phyloP scores from a whole-genome alignment of 2,888 invertebrate genomes.

The Hoplodrina blanda region DNA sequence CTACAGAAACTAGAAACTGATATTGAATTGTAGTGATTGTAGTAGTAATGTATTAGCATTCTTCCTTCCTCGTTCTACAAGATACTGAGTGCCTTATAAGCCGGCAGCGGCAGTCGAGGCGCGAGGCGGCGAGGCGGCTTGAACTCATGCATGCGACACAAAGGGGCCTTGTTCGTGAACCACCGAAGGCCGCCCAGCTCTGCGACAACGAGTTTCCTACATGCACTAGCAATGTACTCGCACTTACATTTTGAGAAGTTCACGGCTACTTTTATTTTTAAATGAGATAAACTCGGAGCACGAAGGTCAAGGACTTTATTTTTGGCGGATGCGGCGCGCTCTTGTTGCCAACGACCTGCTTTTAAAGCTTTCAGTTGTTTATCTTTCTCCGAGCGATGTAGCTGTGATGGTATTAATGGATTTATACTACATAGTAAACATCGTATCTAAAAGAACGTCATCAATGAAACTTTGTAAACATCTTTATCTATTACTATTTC shows the following conservation, averaged over 20 bases:
- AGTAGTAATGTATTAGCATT: slow-evolving; percentile 49
- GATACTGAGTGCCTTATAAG: slow-evolving; percentile 47
- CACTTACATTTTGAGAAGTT: slow-evolving; percentile 82
- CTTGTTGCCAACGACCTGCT: slow-evolving; percentile 81
- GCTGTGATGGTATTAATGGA: slow-evolving; percentile 70
- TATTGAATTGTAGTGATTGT: slow-evolving; percentile 45
- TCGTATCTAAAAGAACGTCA: slow-evolving; percentile 64
- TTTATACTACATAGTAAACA: slow-evolving; percentile 73
- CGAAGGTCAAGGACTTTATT: slow-evolving; percentile 88
- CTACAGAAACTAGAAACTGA: slow-evolving; percentile 29
- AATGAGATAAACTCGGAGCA: slow-evolving; percentile 80
- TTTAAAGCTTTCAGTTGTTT: slow-evolving; percentile 72
- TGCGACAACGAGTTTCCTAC: slow-evolving; percentile 80
- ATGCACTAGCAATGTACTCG: slow-evolving; percentile 80
- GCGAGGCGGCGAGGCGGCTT: slow-evolving; percentile 53
- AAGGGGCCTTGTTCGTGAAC: slow-evolving; percentile 89
- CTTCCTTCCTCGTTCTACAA: slow-evolving; percentile 64
- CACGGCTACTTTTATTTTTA: slow-evolving; percentile 88
- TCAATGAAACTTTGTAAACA: slow-evolving; percentile 60
- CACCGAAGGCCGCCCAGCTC: slow-evolving; percentile 85
- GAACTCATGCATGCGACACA: slow-evolving; percentile 73
- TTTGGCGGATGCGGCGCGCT: slow-evolving; percentile 82
- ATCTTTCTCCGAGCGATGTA: slow-evolving; percentile 68
- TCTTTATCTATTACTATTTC: slow-evolving; percentile 29
- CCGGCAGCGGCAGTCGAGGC: slow-evolving; percentile 35